phyloP scores from a whole-genome alignment of 2,888 invertebrate genomes.

The Abrostola tripartita region DNA sequence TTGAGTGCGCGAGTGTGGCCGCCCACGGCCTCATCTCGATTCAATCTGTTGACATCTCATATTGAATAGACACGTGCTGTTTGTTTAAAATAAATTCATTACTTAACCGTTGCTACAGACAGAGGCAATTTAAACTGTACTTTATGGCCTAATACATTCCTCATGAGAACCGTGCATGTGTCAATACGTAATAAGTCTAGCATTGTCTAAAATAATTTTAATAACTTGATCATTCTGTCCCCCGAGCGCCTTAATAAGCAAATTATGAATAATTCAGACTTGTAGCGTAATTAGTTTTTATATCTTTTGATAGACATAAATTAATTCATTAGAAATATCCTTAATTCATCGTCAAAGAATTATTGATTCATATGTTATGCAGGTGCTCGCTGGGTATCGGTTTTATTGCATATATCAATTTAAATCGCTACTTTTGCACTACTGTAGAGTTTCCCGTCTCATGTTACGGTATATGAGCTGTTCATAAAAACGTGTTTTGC shows the following conservation, averaged over 20 bases:
- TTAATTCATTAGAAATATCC: slow-evolving; percentile 10
- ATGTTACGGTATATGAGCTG: slow-evolving; percentile 24
- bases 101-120: slow-evolving; percentile 48
- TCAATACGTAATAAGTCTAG: slow-evolving; percentile 19
- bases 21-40: slow-evolving; percentile 66
- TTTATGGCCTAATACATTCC: slow-evolving; percentile 40
- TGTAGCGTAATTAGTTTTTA: slow-evolving; percentile 23
- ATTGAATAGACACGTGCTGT: slow-evolving; percentile 76
- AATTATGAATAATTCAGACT: slow-evolving; percentile 15
- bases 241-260: slow-evolving; percentile 5
- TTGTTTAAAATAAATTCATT: slow-evolving; percentile 72
- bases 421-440: slow-evolving; percentile 30
- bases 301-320: slow-evolving; percentile 14
- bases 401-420: slow-evolving; percentile 39
- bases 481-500: slow-evolving; percentile 28
- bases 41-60: slow-evolving; percentile 80
- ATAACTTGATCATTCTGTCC: slow-evolving; percentile 25
- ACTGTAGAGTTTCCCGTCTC: slow-evolving; percentile 24
- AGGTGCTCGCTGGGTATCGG: slow-evolving; percentile 36
- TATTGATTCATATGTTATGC: slow-evolving; percentile 28
- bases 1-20: slow-evolving; percentile 66
- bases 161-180: slow-evolving; percentile 35
- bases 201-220: slow-evolving; percentile 20
- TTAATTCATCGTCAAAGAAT: slow-evolving; percentile 24
- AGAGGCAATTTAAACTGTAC: slow-evolving; percentile 43